phyloP scores from a whole-genome alignment of 2,888 invertebrate genomes.

The Diabrotica balteata region DNA sequence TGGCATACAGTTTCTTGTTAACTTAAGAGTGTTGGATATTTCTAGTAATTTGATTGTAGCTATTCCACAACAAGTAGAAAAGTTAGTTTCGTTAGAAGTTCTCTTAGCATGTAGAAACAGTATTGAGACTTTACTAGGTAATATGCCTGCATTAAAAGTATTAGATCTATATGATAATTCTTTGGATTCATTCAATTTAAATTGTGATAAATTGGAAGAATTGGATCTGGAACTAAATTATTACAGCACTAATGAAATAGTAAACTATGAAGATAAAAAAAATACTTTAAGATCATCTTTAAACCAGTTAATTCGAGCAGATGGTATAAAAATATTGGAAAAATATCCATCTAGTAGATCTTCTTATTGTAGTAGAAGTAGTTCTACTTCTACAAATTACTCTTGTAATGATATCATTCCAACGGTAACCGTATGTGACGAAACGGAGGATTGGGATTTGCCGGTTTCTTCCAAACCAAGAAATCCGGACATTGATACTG shows the following conservation, averaged over 20 bases:
- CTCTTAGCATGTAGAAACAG: slow-evolving; percentile 38
- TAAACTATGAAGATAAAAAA: slow-evolving; percentile 34
- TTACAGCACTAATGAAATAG: slow-evolving; percentile 30
- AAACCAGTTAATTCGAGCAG: not conserved
- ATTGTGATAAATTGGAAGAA: slow-evolving; percentile 23
- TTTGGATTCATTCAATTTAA: slow-evolving; percentile 28
- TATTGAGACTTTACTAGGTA: slow-evolving; percentile 36
- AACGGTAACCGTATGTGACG: slow-evolving; percentile 9
- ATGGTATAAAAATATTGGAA: slow-evolving; percentile 6
- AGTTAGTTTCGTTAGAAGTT: slow-evolving; percentile 35
- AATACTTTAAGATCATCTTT: slow-evolving; percentile 29
- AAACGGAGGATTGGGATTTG: slow-evolving; percentile 43
- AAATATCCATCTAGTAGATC: not conserved
- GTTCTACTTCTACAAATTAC: not conserved
- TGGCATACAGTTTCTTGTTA: slow-evolving; percentile 42
- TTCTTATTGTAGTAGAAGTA: not conserved
- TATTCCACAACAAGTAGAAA: slow-evolving; percentile 36
- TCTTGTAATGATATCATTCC: not conserved
- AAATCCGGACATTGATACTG: slow-evolving; percentile 41
- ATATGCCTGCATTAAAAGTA: slow-evolving; percentile 37
- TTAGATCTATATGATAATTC: slow-evolving; percentile 46
- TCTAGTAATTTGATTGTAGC: slow-evolving; percentile 40
- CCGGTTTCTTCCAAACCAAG: slow-evolving; percentile 23
- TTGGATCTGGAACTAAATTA: slow-evolving; percentile 44
- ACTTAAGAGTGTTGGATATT: slow-evolving; percentile 44